Base-by-base conservation (phyloP, 2,888 invertebrate genomes). In the Drosophila nigricruria region DNA sequence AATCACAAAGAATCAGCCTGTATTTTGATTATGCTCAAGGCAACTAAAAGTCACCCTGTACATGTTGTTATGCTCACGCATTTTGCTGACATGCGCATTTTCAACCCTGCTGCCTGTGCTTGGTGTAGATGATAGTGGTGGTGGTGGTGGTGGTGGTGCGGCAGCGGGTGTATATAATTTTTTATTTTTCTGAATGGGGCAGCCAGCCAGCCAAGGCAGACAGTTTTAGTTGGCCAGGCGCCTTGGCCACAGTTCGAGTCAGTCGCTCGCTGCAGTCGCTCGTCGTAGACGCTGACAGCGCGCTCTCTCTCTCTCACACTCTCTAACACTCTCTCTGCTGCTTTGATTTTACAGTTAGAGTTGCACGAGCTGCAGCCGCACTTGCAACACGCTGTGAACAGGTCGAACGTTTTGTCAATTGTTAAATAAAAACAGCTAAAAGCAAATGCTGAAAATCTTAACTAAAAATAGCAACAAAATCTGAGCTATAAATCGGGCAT, bases 1-100 rank as follows among this genome's bases (percentile, higher is more conserved):
- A 25, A 10, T n/a, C 10, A 10, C 6, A 49, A 18, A 47, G n/a
- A n/a, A 12, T 30, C 49, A 49, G 30, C 86, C 91, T 91, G 89
- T 90, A 78, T 49, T 18, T 32, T 3, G 12, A 3, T 49, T 32
- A 32, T 20, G 30, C 18, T 30, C 49, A 20, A 20, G 30, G n/a
- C n/a, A n/a, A n/a, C 34, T 0, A 18, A 3, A 23, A 6, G 23
- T 25, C 52, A 53, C 52, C 52, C 52, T 77, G 58, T 30, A 14
- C 42, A 52, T 61, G 62, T 61, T 70, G n/a, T 56, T 61, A 56
- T 64, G 69, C 76, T 79, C 63, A 54, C 32, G 36, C 47, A 58
- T 68, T 45, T 40, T 78, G 89, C 90, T 88, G 91, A 84, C 91
- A 90, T 89, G 90, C 90, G 91, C 91, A 89, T 61, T 86, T 84